phyloP scores from a whole-genome alignment of 1,140 invertebrate genomes.

The Formica exsecta region DNA sequence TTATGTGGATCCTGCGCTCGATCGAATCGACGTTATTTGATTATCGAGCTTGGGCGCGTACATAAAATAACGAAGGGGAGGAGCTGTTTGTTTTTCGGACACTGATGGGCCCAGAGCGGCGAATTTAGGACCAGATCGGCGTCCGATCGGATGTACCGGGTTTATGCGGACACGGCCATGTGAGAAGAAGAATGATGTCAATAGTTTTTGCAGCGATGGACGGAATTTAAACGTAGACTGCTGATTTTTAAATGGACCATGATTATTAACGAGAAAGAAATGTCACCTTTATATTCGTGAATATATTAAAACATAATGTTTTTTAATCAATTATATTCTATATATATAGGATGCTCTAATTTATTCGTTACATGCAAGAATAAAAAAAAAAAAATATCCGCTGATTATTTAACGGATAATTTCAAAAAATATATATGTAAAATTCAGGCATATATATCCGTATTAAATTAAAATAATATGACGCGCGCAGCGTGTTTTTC shows the following conservation, averaged over 20 bases:
- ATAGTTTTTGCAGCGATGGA: slow-evolving; percentile 5
- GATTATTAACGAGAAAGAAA: not conserved
- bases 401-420: not conserved
- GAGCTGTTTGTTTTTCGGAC: slow-evolving; percentile 73
- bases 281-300: not conserved
- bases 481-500: slow-evolving; percentile 12
- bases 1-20: slow-evolving; percentile 73
- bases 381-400: not conserved
- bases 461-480: slow-evolving; percentile 31
- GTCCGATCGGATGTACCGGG: slow-evolving; percentile 54
- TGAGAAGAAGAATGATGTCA: slow-evolving; percentile 54
- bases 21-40: slow-evolving; percentile 79
- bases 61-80: slow-evolving; percentile 69
- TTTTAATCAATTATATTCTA: not conserved
- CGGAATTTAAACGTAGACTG: not conserved
- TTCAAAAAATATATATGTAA: not conserved
- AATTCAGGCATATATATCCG: not conserved
- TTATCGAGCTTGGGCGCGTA: slow-evolving; percentile 71
- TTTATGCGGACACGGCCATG: slow-evolving; percentile 18
- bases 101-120: slow-evolving; percentile 49
- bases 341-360: not conserved
- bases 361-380: not conserved
- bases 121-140: slow-evolving; percentile 49
- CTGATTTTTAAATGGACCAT: too few species aligned
- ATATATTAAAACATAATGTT: not conserved